Conservation (phyloP, 2,888 invertebrate genomes). For the Phania funesta region DNA sequence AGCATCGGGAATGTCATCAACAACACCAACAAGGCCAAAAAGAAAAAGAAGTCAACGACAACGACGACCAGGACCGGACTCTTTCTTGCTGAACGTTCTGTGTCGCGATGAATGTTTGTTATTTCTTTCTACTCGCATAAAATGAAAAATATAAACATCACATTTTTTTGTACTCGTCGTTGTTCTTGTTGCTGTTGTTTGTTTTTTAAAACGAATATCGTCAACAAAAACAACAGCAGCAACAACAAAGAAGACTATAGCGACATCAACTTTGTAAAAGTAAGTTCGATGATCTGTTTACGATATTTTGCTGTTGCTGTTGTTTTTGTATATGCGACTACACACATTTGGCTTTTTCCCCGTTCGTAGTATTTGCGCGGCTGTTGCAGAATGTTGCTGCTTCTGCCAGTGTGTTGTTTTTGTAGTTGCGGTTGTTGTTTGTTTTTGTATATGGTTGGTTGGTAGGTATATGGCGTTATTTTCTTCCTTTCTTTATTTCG, state of each 20-base stretch:
- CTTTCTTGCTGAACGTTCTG: neutral
- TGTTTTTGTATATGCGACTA: conserved; percentile 40
- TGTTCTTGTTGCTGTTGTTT: conserved; percentile 54
- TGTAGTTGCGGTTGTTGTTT: conserved; percentile 42
- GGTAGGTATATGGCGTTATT: conserved; percentile 18
- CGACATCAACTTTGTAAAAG: conserved; percentile 73
- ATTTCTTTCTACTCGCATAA: conserved; percentile 43
- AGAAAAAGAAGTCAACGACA: conserved; percentile 14
- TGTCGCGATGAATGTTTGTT: conserved; percentile 36
- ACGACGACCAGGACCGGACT: conserved; percentile 1
- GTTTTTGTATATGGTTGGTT: conserved; percentile 1
- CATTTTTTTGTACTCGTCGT: conserved; percentile 39
- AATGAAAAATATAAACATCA: conserved; percentile 58
- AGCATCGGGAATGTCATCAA: conserved; percentile 48
- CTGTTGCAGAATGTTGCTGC: conserved; percentile 55
- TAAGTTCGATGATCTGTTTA: conserved; percentile 79
- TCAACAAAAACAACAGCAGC: conserved; percentile 58
- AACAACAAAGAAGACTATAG: conserved; percentile 54
- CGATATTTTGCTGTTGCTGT: conserved; percentile 71
- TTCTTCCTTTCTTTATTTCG: conserved; percentile 24
- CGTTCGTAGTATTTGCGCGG: conserved; percentile 48
- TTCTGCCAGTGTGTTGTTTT: conserved; percentile 53
- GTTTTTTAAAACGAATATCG: conserved; percentile 60
- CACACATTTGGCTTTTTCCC: conserved; percentile 43
- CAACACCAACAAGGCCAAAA: conserved; percentile 9